A percentile compares a stretch with the other conserved stretches of the same genome.
Evolutionary conservation across 1,140 invertebrate species (phyloP).

Genomic region (Wasmannia auropunctata): DNA sequence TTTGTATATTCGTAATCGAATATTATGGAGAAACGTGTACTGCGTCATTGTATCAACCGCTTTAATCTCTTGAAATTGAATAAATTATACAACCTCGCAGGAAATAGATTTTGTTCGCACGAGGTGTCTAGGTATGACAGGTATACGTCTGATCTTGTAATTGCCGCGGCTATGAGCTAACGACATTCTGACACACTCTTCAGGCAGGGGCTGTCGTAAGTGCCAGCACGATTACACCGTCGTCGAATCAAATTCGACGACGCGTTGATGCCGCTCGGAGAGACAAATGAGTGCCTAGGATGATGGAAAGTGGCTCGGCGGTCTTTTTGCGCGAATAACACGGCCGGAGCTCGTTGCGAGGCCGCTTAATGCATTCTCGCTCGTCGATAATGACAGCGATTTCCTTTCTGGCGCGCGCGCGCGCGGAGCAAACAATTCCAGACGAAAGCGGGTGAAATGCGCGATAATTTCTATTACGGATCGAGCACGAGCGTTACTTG

Average conservation of each 20-base stretch:
- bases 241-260: conserved; percentile 43
- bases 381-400: conserved; percentile 54
- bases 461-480: conserved; percentile 33
- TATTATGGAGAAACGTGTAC: not conserved
- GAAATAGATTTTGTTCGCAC: conserved; percentile 7
- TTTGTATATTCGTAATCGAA: not conserved
- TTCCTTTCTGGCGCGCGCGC: not conserved
- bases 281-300: conserved; percentile 47
- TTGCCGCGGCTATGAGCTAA: conserved; percentile 48
- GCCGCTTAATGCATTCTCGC: conserved; percentile 29
- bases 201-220: not conserved
- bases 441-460: conserved; percentile 46
- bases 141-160: conserved; percentile 42
- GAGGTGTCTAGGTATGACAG: not conserved
- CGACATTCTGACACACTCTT: conserved; percentile 57
- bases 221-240: conserved; percentile 51
- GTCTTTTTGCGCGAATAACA: conserved; percentile 22
- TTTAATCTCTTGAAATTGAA: not conserved
- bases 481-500: not conserved
- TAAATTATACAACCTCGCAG: not conserved
- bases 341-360: not conserved
- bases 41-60: not conserved
- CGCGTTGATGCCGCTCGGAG: not conserved
- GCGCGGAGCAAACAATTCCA: not conserved
- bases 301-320: conserved; percentile 48